These are phyloP conservation scores for Stylophora pistillata DNA, from an alignment of 64 coral and sea anemone genomes.

Conservation along the genomic window DNA sequence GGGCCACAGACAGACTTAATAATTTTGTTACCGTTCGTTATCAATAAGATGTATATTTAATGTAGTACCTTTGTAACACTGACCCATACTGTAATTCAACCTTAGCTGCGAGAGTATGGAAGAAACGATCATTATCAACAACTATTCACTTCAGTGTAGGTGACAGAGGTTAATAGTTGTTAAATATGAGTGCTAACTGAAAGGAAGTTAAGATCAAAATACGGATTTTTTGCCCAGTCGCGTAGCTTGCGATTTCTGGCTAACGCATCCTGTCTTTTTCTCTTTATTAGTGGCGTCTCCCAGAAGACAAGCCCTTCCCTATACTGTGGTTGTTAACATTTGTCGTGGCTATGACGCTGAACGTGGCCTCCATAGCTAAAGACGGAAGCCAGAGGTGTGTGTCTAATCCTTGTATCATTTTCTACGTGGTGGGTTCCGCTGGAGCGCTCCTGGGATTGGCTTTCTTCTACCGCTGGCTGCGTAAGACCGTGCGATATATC, in stretches of 20 bases:
- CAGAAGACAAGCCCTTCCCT: slow-evolving; percentile 86
- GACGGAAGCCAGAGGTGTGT: slow-evolving; percentile 83
- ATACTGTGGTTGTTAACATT: slow-evolving; percentile 93
- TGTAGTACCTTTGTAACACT: no score
- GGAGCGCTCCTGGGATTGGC: slow-evolving; percentile 85
- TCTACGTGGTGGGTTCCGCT: slow-evolving; percentile 82
- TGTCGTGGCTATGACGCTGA: slow-evolving; percentile 78
- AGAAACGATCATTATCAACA: no score
- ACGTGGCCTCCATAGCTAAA: slow-evolving; percentile 91
- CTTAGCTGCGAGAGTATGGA: no score
- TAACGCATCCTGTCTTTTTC: not conserved
- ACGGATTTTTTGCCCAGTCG: no score
- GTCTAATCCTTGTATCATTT: slow-evolving; percentile 89
- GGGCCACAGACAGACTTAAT: no score
- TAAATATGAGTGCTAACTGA: no score
- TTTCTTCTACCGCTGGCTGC: slow-evolving; percentile 89
- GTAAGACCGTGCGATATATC: slow-evolving; percentile 74
- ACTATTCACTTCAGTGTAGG: no score
- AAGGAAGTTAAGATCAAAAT: no score
- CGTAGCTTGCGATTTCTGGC: not conserved
- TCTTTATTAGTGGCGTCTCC: slow-evolving; percentile 83
- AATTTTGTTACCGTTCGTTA: no score
- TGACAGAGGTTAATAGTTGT: no score
- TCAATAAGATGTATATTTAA: no score
- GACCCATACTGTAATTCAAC: no score